Evolutionary conservation across 2,797 vertebrate genomes (phyloP), one percentile per base, ranked within the genome.

Genomic region (Hirundo rustica): DNA sequence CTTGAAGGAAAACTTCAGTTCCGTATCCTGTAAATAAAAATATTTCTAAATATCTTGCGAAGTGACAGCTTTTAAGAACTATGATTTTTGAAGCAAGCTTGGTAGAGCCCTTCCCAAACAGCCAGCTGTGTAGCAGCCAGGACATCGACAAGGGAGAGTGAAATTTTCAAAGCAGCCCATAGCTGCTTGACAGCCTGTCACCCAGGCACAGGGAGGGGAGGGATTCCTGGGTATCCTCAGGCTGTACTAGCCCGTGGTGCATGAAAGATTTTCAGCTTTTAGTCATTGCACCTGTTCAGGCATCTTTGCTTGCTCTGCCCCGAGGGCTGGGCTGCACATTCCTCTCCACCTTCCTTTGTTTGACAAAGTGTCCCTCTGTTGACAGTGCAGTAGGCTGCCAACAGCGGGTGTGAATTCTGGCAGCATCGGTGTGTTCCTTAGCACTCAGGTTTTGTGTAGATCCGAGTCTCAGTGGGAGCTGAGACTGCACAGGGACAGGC

Each of bases 401-500:
- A 3, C 44, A 67, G 82, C 68, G 47, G 45, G 7, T 34, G 60
- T 23, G 16, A 72, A 9, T 54, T 36, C 42, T 62, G 62, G 38
- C 54, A 29, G 30, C 40, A 4, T 0, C 21, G 12, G 3, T 10
- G 2, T 17, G 36, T 67, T 62, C 51, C n/a, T 45, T 7, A 9
- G 19, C 22, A 10, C 18, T 51, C 11, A 1, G 19, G 3, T 25
- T 1, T 5, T 1, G 15, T 5, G 17, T 8, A 4, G 12, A 16
- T 30, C 34, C 0, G 0, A 62, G 29, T 42, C n/a, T 25, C 68
- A 23, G 61, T 0, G 22, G 9, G 34, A 17, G 64, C n/a, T 0
- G 5, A 53, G 54, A 16, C 68, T 54, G 36, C 9, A 3, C 16
- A 34, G 23, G 58, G 27, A 38, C 38, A 55, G 66, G 48, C 36